These are phyloP conservation scores for Calcarius lapponicus DNA, from an alignment of 2,797 vertebrate genomes.

Conservation along the genomic window DNA sequence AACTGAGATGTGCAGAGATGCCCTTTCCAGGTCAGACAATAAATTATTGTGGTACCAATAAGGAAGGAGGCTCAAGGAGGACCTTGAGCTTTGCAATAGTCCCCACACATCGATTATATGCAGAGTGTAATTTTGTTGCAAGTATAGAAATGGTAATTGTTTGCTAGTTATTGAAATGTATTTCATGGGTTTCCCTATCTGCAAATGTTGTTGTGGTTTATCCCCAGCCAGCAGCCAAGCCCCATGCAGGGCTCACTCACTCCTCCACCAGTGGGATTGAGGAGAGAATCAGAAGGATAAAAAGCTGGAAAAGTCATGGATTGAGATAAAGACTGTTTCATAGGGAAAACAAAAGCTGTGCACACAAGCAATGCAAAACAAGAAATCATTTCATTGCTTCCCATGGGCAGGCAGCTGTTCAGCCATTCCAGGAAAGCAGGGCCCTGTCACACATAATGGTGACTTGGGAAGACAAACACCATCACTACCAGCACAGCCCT, in stretches of 20 bases:
- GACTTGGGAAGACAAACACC: background rate
- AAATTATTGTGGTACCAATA: background rate
- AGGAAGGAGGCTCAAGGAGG: background rate
- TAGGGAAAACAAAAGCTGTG: background rate
- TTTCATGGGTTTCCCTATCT: background rate
- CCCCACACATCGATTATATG: background rate
- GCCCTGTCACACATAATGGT: accelerated
- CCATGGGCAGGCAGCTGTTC: background rate
- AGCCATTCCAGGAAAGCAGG: background rate
- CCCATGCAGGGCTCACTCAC: accelerated
- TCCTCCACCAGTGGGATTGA: background rate
- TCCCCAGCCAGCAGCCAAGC: background rate
- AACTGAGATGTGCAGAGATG: background rate
- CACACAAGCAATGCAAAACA: background rate
- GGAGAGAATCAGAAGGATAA: background rate
- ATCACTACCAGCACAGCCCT: background rate
- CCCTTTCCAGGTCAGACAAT: background rate
- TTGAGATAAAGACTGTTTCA: background rate
- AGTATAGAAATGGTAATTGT: background rate
- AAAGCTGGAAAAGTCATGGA: background rate
- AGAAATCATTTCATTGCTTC: background rate
- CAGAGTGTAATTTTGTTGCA: background rate
- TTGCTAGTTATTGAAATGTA: background rate
- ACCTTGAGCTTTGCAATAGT: background rate
- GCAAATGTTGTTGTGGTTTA: background rate